Base-by-base conservation (phyloP, 2,888 invertebrate genomes). In the Microchrysa polita region DNA sequence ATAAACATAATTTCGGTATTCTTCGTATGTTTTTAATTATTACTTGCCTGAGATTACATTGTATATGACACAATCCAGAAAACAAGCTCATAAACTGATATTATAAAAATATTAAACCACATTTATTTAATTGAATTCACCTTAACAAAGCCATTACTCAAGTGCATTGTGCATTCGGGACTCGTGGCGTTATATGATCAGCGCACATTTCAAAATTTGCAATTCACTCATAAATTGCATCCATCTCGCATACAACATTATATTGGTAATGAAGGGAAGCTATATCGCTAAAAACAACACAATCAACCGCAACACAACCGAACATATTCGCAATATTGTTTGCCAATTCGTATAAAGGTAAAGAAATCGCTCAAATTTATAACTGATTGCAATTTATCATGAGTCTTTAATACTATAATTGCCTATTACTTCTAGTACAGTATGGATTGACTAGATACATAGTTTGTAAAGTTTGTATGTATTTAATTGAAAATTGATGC, bases 111-210 rank as follows among this genome's bases (percentile, higher is more conserved):
- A 48, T n/a, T n/a, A 48, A 48, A 48, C 48, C 48, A 12, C 48
- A 48, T 48, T 48, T 7, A 48, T 48, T 48, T 48, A 48, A 48
- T 48, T 48, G 48, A 48, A 48, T n/a, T n/a, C 48, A 48, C 48
- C 48, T 48, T n/a, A n/a, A n/a, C n/a, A 4, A 48, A 48, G 16
- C 48, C 16, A 48, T 48, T 48, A 48, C 48, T 48, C 48, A 48
- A 48, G 12, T 48, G 27, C 7, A 34, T n/a, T n/a, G 16, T 48
- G 48, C 12, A 10, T 48, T n/a, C 48, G 4, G 48, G 4, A 34
- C 4, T 34, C 27, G 27, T 5, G 27, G 27, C 5, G 48, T 48
- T n/a, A 48, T 48, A 48, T 48, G 48, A 48, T 48, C 48, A n/a
- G n/a, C n/a, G n/a, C n/a, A 48, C 16, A 48, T 48, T 48, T 48